Percentiles rank a stretch among this genome's conserved stretches.
phyloP scores from a whole-genome alignment of 64 coral and sea anemone genomes.

The Catalaphyllia jardinei region DNA sequence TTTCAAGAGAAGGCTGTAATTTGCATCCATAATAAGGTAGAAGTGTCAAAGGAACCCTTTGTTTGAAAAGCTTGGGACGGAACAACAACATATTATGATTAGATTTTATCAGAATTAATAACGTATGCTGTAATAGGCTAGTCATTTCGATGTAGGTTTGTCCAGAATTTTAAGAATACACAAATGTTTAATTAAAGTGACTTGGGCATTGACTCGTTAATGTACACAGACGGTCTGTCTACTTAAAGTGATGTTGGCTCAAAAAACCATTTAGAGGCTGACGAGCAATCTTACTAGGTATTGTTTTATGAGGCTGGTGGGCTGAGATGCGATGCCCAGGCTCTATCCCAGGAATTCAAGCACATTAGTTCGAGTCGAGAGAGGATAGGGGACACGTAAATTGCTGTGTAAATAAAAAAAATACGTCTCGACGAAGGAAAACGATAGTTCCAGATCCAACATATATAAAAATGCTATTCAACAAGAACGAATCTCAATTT shows the following conservation, averaged over 20 bases:
- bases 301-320: too few species aligned
- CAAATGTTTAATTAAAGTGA: not conserved
- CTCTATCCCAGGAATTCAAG: too few species aligned
- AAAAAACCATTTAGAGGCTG: too few species aligned
- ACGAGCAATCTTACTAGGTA: too few species aligned
- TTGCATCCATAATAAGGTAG: not conserved
- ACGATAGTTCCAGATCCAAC: too few species aligned
- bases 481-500: too few species aligned
- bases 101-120: not conserved
- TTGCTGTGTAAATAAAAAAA: too few species aligned
- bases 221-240: not conserved
- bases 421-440: too few species aligned
- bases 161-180: not conserved
- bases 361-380: too few species aligned
- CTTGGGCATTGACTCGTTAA: not conserved
- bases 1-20: not conserved
- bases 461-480: not conserved
- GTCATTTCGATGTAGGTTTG: not conserved
- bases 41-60: not conserved
- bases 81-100: not conserved
- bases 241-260: not conserved
- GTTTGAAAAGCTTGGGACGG: not conserved
- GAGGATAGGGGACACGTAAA: too few species aligned
- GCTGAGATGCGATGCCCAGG: too few species aligned
- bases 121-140: not conserved